Base-by-base conservation (phyloP, 35 echinoderm and acorn worm species). In the Apostichopus californicus region DNA sequence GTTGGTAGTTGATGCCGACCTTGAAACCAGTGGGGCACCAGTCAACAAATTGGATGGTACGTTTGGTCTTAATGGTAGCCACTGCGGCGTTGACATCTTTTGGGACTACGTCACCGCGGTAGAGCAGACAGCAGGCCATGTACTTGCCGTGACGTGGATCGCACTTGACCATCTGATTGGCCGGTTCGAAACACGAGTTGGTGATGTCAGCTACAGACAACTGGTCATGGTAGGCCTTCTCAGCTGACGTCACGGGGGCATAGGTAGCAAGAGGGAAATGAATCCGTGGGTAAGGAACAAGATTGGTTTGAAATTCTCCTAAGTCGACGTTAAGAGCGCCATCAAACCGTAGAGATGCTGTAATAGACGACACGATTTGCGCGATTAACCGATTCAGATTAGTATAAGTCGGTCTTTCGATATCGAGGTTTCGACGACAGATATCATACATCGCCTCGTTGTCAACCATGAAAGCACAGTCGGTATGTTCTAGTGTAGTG, bases 91-190 rank as follows among this genome's bases (percentile, higher is more conserved):
- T 46, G 34, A 46, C 34, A 46, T 80, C 78, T 12, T 80, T 80
- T 5, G 78, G 78, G 78, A 68, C 64, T 11, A 92, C 91, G 58
- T 92, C 91, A 82, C 91, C 91, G 71, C 91, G 91, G 78, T 83
- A 92, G 18, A 92, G 75, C 18, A 92, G 78, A 92, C 91, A 92
- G 91, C 91, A 92, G 26, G 91, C 91, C 91, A 92, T 92, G 60
- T 92, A 92, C 79, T 92, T 92, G 65, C 91, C 91, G 26, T 92
- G 91, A 83, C 91, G 89, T 23, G 78, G 91, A 18, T 92, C 91
- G 54, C 91, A 92, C 73, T 92, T 92, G 55, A 92, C 91, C 91
- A 92, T 82, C 78, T 92, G 91, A 46, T 46, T 46, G 34, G 34
- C 34, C 34, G 34, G 34, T 46, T 46, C 34, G 34, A 46, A 46